phyloP scores from a whole-genome alignment of 1,140 invertebrate species.

The Apis cerana region DNA sequence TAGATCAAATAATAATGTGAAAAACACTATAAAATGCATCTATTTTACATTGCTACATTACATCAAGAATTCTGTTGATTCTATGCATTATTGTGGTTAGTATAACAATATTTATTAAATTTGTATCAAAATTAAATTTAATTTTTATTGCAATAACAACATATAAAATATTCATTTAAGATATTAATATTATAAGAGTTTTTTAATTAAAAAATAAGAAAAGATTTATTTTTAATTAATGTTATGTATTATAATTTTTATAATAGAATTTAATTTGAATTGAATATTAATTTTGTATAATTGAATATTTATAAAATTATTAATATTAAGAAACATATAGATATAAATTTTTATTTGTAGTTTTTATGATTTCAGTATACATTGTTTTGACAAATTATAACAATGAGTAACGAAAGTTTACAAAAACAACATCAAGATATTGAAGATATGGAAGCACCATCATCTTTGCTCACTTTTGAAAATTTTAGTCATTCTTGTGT shows the following conservation, averaged over 20 bases:
- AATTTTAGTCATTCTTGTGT: conserved; percentile 74
- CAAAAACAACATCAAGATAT: conserved; percentile 55
- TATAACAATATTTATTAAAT: conserved; percentile 18
- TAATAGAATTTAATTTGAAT: not conserved
- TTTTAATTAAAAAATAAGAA: not conserved
- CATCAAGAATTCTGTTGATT: conserved; percentile 28
- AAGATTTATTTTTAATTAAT: not conserved
- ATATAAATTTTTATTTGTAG: not conserved
- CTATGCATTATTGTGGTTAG: conserved; percentile 44
- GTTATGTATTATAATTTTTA: not conserved
- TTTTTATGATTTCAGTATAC: conserved; percentile 53
- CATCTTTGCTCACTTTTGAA: conserved; percentile 67
- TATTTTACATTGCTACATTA: conserved; percentile 24
- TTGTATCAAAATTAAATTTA: not conserved
- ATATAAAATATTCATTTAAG: not conserved
- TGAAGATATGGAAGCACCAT: conserved; percentile 62
- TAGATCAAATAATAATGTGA: conserved; percentile 27
- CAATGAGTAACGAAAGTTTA: conserved; percentile 70
- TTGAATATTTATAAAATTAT: not conserved
- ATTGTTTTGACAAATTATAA: conserved; percentile 50
- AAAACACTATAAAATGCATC: conserved; percentile 31
- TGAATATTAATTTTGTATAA: not conserved
- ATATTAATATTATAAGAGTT: conserved; percentile 5
- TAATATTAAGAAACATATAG: not conserved
- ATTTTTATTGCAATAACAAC: not conserved